phyloP scores from a whole-genome alignment of 2,113 vertebrate genomes.

The cattle (Bos taurus) region ARS-UCD2.0 NC_037357.1:25622501-25623000 shows the following conservation, averaged over 20 bases:
- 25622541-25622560: slow-evolving; percentile 33
- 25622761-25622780: not conserved
- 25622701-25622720: not conserved
- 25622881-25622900: not conserved
- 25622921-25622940: not conserved
- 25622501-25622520: not conserved
- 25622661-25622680: not conserved
- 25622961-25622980: not conserved
- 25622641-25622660: not conserved
- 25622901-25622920: not conserved
- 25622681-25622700: not conserved
- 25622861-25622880: not conserved
- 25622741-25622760: not conserved
- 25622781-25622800: not conserved
- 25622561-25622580: slow-evolving; percentile 1
- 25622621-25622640: not conserved
- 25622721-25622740: not conserved
- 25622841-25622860: not conserved
- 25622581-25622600: not conserved
- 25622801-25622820: not conserved
- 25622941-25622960: not conserved
- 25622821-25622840: not conserved
- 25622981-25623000: not conserved
- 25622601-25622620: not conserved
- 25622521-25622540: slow-evolving; percentile 25